Conservation (phyloP, 2,888 invertebrate genomes). For the Cheilosia urbana region DNA sequence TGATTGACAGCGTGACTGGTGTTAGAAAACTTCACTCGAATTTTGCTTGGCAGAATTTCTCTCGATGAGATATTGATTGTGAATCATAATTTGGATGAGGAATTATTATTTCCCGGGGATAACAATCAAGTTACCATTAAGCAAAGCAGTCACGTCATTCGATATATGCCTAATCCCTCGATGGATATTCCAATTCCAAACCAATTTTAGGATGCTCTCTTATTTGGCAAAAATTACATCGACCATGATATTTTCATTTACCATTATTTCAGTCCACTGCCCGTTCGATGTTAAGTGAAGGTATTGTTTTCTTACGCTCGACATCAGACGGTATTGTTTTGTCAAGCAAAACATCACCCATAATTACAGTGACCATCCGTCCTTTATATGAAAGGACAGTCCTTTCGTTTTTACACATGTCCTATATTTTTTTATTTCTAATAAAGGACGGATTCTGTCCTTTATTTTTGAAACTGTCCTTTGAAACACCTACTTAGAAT, state of each 20-base stretch:
- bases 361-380: too few species aligned
- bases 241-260: constrained; percentile 48
- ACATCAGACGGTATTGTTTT: too few species aligned
- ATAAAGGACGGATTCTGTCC: too few species aligned
- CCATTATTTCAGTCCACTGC: background rate
- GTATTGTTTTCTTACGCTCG: background rate
- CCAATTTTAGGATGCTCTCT: constrained; percentile 34
- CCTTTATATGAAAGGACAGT: too few species aligned
- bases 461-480: too few species aligned
- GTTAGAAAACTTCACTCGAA: constrained; percentile 13
- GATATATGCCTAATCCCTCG: constrained; percentile 20
- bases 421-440: too few species aligned
- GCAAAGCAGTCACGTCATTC: constrained; percentile 54
- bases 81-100: constrained; percentile 23
- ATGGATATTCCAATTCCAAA: constrained; percentile 52
- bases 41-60: background rate
- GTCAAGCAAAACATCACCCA: background rate
- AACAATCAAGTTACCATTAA: constrained; percentile 60
- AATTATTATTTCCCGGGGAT: constrained; percentile 12
- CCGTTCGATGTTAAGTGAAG: background rate
- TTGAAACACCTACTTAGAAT: too few species aligned
- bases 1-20: constrained; percentile 43
- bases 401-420: too few species aligned
- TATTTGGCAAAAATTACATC: constrained; percentile 47
- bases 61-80: background rate